phyloP scores from a whole-genome alignment of 2,113 vertebrate species.

The Otus sunia region DNA sequence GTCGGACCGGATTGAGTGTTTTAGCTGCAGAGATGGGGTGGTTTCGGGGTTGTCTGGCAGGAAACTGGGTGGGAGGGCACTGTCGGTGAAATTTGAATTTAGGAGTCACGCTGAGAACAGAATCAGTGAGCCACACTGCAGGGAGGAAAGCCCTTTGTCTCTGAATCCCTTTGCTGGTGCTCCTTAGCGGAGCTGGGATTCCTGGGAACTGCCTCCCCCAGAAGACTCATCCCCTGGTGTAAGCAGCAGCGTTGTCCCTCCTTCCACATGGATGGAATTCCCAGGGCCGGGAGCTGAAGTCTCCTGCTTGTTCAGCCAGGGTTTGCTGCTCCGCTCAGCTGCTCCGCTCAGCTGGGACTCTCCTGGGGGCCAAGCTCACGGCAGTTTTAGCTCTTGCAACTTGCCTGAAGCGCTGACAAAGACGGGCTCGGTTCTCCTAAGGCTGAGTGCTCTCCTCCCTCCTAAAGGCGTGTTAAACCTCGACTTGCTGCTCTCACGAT shows the following conservation, averaged over 20 bases:
- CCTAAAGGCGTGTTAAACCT: neutral
- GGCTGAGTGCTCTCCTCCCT: neutral
- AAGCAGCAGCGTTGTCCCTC: neutral
- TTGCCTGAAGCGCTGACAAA: neutral
- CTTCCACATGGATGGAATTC: neutral
- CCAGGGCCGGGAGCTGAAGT: neutral
- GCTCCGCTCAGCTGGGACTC: neutral
- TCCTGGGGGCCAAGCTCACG: neutral
- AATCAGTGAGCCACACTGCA: neutral
- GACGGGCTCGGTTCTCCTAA: neutral
- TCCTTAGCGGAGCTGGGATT: neutral
- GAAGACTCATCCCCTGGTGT: neutral
- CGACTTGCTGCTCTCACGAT: neutral
- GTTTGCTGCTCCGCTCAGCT: neutral
- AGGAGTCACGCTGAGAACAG: neutral
- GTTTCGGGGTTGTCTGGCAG: constrained; percentile 48
- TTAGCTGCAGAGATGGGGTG: neutral
- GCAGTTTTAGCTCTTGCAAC: neutral
- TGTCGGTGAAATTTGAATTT: neutral
- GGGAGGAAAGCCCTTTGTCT: neutral
- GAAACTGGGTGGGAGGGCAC: constrained; percentile 40
- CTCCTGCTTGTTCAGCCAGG: neutral
- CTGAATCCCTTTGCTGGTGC: neutral
- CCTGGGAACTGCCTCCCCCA: neutral
- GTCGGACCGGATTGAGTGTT: neutral